Evolutionary conservation across 1,140 invertebrate genomes (phyloP).

Genomic region (Drosophila cardini): DNA sequence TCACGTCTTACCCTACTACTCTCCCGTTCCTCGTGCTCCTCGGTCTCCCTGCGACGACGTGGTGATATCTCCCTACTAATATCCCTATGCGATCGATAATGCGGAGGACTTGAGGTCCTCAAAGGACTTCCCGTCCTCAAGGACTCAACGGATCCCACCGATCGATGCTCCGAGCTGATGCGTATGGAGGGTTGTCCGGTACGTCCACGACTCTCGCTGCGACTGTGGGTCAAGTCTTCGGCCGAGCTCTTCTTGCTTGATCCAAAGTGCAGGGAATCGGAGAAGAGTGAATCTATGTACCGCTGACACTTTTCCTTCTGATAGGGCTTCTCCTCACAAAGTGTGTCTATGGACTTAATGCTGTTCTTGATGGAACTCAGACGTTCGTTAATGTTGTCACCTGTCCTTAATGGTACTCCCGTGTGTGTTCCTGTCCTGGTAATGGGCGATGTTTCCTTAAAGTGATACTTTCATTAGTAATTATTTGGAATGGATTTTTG

Average conservation of each 20-base stretch:
- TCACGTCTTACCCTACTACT: conserved; percentile 85
- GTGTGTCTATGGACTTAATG: conserved; percentile 81
- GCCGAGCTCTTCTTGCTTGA: conserved; percentile 67
- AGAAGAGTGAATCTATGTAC: conserved; percentile 79
- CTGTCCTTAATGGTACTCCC: conserved; percentile 73
- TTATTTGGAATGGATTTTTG: no score
- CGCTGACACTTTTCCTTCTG: conserved; percentile 81
- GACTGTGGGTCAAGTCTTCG: conserved; percentile 68
- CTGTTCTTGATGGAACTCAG: conserved; percentile 83
- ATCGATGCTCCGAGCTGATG: conserved; percentile 73
- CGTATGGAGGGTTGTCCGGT: conserved; percentile 60
- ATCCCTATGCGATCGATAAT: conserved; percentile 76
- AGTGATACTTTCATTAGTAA: background rate
- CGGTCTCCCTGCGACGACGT: conserved; percentile 64
- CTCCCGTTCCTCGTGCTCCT: conserved; percentile 75
- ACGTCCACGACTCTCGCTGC: conserved; percentile 65
- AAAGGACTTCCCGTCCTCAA: conserved; percentile 63
- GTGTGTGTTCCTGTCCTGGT: conserved; percentile 79
- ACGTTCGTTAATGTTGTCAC: conserved; percentile 81
- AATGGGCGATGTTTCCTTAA: conserved; percentile 79
- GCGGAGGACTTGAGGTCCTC: conserved; percentile 55
- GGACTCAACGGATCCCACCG: conserved; percentile 71
- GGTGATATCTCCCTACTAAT: conserved; percentile 76
- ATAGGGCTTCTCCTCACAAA: conserved; percentile 83
- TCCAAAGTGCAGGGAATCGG: conserved; percentile 68